phyloP scores from a whole-genome alignment of 2,888 invertebrate genomes.

The Cosmopolites sordidus region DNA sequence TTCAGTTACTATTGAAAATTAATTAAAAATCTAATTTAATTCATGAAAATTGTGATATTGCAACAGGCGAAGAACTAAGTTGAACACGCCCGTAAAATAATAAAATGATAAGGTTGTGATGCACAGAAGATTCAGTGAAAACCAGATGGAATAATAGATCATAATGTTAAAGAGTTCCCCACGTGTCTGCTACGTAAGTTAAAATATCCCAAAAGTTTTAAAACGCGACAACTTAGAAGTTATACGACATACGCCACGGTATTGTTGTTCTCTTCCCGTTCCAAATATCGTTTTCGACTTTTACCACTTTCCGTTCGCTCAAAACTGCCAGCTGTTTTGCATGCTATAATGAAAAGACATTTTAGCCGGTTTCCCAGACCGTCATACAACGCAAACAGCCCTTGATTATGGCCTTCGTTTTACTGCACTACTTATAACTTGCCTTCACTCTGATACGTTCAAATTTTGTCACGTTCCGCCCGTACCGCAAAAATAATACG shows the following conservation, averaged over 20 bases:
- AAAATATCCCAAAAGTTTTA: constrained; percentile 22
- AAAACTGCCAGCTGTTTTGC: constrained; percentile 43
- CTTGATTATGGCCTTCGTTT: constrained; percentile 23
- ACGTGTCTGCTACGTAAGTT: constrained; percentile 16
- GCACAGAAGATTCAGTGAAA: too few relatives aligned
- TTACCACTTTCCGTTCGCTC: constrained; percentile 36
- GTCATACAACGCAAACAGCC: constrained; percentile 25
- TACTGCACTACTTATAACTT: constrained; percentile 21
- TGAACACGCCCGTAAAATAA: too few relatives aligned
- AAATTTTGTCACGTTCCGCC: constrained; percentile 21
- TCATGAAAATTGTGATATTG: too few relatives aligned
- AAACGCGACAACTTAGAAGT: constrained; percentile 25
- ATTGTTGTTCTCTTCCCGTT: constrained; percentile 24
- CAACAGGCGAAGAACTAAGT: too few relatives aligned
- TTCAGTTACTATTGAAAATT: too few relatives aligned
- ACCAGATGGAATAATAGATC: constrained; percentile 13
- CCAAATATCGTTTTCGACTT: constrained; percentile 29
- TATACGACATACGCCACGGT: constrained; percentile 21
- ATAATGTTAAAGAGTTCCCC: constrained; percentile 11
- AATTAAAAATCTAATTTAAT: too few relatives aligned
- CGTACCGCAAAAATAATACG: constrained; percentile 9
- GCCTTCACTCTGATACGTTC: constrained; percentile 15
- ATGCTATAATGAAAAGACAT: constrained; percentile 47
- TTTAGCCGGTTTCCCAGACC: constrained; percentile 31
- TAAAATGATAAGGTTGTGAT: too few relatives aligned